phyloP scores from a whole-genome alignment of 2,888 invertebrate species.

The Melikaiella ostensackeni region DNA sequence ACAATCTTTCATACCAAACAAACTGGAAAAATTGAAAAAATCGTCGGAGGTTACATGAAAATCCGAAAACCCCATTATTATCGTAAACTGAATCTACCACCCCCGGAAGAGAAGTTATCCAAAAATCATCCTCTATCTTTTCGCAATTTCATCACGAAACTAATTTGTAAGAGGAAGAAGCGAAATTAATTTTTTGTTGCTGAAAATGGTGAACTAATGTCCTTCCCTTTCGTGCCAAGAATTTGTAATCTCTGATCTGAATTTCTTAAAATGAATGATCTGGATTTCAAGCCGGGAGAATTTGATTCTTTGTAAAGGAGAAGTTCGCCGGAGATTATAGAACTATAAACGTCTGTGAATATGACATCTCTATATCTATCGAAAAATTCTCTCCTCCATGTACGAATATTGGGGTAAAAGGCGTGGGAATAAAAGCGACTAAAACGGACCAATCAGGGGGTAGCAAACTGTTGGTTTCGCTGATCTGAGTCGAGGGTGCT shows the following conservation, averaged over 20 bases:
- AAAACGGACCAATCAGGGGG: slow-evolving; percentile 16
- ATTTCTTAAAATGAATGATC: neutral
- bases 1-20: too few species aligned
- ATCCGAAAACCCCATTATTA: neutral
- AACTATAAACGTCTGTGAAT: neutral
- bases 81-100: neutral
- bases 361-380: neutral
- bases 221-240: neutral
- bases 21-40: too few species aligned
- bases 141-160: neutral
- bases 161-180: neutral
- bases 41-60: too few species aligned
- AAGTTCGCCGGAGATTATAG: neutral
- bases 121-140: neutral
- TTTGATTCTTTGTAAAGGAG: neutral
- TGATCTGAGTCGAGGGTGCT: slow-evolving; percentile 22
- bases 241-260: neutral
- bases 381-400: slow-evolving; percentile 1
- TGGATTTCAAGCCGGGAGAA: neutral
- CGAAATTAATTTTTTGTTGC: neutral
- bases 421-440: slow-evolving; percentile 30
- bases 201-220: neutral
- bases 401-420: neutral
- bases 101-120: neutral
- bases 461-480: slow-evolving; percentile 33